phyloP scores from a whole-genome alignment of 2,888 invertebrate genomes.

The Chrysotoxum bicinctum region DNA sequence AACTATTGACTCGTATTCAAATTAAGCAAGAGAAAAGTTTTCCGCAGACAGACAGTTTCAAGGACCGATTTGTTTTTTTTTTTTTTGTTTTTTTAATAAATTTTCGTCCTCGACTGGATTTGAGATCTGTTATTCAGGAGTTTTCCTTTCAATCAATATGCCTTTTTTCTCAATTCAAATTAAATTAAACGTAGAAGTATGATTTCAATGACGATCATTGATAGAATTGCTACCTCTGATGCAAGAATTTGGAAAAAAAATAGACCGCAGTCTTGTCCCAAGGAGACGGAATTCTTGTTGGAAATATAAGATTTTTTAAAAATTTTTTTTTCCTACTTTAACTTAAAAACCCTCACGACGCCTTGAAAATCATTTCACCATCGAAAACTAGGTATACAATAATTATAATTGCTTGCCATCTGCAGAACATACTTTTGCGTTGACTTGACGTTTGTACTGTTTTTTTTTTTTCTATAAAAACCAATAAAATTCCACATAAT shows the following conservation, averaged over 20 bases:
- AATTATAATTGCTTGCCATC: neutral
- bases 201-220: neutral
- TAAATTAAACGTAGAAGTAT: neutral
- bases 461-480: neutral
- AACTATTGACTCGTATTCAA: conserved; percentile 50
- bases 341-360: neutral
- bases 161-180: neutral
- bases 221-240: neutral
- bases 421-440: neutral
- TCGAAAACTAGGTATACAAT: neutral
- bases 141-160: neutral
- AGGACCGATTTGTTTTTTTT: neutral
- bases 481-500: conserved; percentile 27
- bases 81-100: neutral
- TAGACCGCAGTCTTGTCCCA: rapidly evolving
- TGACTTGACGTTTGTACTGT: neutral
- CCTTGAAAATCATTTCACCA: neutral
- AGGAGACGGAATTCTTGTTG: neutral
- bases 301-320: too few species aligned
- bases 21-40: conserved; percentile 36
- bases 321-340: neutral
- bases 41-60: conserved; percentile 44
- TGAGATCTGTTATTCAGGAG: conserved; percentile 40
- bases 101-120: conserved; percentile 31
- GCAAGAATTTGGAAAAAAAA: neutral